Evolutionary conservation across 2,888 invertebrate genomes (phyloP), one percentile per base, ranked within the genome.

Genomic region (Papilio protenor): DNA sequence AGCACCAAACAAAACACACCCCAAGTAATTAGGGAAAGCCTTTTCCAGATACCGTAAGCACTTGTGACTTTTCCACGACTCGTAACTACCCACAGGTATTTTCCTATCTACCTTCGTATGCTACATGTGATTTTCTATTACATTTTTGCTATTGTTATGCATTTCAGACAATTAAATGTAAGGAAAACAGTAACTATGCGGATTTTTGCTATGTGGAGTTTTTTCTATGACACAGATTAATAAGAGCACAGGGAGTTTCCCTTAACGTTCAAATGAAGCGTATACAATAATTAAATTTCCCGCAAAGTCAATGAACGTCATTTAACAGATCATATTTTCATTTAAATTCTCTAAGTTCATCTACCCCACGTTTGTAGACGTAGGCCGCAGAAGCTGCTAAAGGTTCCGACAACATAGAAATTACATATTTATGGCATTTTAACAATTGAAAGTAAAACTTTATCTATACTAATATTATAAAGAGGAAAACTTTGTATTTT

Each of bases 1-100:
- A 94, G 91, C 93, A 89, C 92, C 93, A 94, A 93, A 94, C 94
- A 94, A 94, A 93, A 94, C 93, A 91, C 90, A 93, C 94, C 92
- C 93, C 90, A 92, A 94, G 92, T 94, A 94, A 94, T 94, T 94
- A 94, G 93, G 91, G 88, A 93, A 94, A 94, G 92, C 92, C 93
- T 94, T 94, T 93, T 92, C 91, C 91, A 93, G 93, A 93, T 94
- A 93, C 89, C 88, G 90, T 92, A 91, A 94, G 93, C 89, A 93
- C 91, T 93, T 86, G 85, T 87, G 87, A 89, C 89, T 82, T 82
- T 73, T 77, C 66, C 78, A 72, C 75, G 73, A 45, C 45, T 66
- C 69, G 49, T 49, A 59, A 73, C 73, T 69, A 61, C 18, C 75
- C n/a, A 78, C 74, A 74, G 75, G 74, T 75, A 77, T 61, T 59